Evolutionary conservation across 1,140 invertebrate genomes (phyloP), one percentile per base, ranked within the genome.

Genomic region (Microplitis mediator): DNA sequence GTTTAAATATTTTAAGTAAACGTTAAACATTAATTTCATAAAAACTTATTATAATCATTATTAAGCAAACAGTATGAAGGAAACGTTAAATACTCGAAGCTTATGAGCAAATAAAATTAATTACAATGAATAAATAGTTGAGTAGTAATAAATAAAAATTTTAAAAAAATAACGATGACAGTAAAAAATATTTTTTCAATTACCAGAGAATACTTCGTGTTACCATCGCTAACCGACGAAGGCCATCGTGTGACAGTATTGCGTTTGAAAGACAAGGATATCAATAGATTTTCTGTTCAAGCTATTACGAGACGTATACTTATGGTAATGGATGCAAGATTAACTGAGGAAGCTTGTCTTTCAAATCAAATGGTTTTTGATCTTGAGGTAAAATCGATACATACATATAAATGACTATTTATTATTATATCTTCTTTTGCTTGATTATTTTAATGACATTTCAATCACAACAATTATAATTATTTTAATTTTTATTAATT

Each of bases 301-400:
- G 72, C 80, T 0, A 79, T 84, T 52, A 74, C 80, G 0, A 82
- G 78, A 74, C 80, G 85, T 5, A 75, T 86, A 13, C 73, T 87
- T n/a, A 88, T 88, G 86, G 76, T 85, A 51, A 75, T 86, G 75
- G 87, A 87, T 52, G 74, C 78, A 56, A 79, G 85, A 66, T 65
- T 88, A 11, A 71, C 79, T 11, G 85, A 86, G 39, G 86, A 87
- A 75, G 54, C 76, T 23, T 85, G 81, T 69, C 74, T 87, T 5
- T 86, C 85, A 2, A 88, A 88, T 72, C 76, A 87, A 4, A 86
- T 86, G 81, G 65, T 87, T 14, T 66, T 87, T 3, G 86, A 87
- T 79, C 75, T 87, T 5, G 73, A 87, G 81, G 86, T 87, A 79
- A 79, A 8, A 71, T 71, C 51, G 23, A 16, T 32, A 64, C 54